Percentiles rank a stretch among this genome's conserved stretches.
phyloP scores from a whole-genome alignment of 2,113 vertebrate species.

The Phalacrocorax carbo region DNA sequence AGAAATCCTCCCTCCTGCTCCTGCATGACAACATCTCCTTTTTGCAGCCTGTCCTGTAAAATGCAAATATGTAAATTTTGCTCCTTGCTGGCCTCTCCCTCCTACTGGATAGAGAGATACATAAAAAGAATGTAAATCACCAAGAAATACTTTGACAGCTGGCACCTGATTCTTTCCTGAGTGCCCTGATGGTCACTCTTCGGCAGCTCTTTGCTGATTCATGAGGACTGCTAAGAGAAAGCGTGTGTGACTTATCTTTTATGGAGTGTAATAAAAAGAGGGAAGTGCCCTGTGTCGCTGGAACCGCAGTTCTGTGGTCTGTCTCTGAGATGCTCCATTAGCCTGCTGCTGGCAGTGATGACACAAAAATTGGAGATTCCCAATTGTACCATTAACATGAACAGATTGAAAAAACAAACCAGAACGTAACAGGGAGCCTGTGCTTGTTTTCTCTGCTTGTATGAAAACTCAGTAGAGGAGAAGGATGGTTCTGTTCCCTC shows the following conservation, averaged over 20 bases:
- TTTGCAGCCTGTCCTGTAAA: slow-evolving; percentile 26
- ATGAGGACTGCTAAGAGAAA: slow-evolving; percentile 68
- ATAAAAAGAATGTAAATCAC: slow-evolving; percentile 42
- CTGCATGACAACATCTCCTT: not conserved
- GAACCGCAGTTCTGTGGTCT: slow-evolving; percentile 37
- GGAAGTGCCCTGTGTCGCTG: slow-evolving; percentile 59
- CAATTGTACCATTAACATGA: slow-evolving; percentile 49
- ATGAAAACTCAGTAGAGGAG: not conserved
- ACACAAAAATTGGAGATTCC: slow-evolving; percentile 59
- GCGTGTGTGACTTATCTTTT: slow-evolving; percentile 71
- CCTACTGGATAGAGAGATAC: not conserved
- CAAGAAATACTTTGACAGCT: slow-evolving; percentile 46
- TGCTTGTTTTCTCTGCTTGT: not conserved
- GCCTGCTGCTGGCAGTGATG: slow-evolving; percentile 51
- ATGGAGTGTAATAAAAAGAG: slow-evolving; percentile 37
- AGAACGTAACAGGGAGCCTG: not conserved
- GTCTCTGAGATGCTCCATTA: slow-evolving; percentile 66
- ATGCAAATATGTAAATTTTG: not conserved
- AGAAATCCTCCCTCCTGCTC: not conserved
- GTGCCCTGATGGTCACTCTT: slow-evolving; percentile 44
- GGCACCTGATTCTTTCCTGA: slow-evolving; percentile 35
- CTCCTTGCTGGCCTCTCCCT: slow-evolving; percentile 1
- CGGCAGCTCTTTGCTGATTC: slow-evolving; percentile 76
- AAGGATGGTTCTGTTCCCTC: not conserved
- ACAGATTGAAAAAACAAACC: slow-evolving; percentile 5